A percentile compares a stretch with the other conserved stretches of the same genome.
Evolutionary conservation across 1,140 invertebrate species (phyloP).

Genomic region (Camponotus pennsylvanicus): DNA sequence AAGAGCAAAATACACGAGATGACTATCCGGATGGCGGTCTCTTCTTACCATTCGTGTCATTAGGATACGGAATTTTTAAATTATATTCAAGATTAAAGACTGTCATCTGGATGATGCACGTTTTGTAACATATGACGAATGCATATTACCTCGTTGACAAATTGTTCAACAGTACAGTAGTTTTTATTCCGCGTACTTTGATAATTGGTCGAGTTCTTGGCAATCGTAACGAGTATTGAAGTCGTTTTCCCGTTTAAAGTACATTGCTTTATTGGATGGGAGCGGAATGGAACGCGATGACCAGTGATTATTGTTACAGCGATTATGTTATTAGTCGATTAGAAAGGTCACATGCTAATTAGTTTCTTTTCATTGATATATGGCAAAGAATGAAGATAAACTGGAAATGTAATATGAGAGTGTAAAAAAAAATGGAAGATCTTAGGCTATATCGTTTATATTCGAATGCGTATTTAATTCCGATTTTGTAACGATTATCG

Average conservation of each 20-base stretch:
- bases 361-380: slow-evolving; percentile 53
- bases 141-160: slow-evolving; percentile 56
- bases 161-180: slow-evolving; percentile 59
- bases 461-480: slow-evolving; percentile 81
- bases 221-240: slow-evolving; percentile 25
- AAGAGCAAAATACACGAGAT: neutral
- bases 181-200: slow-evolving; percentile 70
- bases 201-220: slow-evolving; percentile 63
- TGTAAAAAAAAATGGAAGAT: slow-evolving; percentile 68
- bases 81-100: slow-evolving; percentile 37
- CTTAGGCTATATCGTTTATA: slow-evolving; percentile 79
- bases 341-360: slow-evolving; percentile 2
- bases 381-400: slow-evolving; percentile 72
- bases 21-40: slow-evolving; percentile 11
- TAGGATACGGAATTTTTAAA: slow-evolving; percentile 43
- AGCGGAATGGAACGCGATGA: neutral
- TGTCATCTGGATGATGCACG: slow-evolving; percentile 42
- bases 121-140: slow-evolving; percentile 53
- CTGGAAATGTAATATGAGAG: slow-evolving; percentile 71
- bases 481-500: slow-evolving; percentile 71
- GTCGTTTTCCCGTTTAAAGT: slow-evolving; percentile 42
- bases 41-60: slow-evolving; percentile 34
- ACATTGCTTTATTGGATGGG: slow-evolving; percentile 14
- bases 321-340: slow-evolving; percentile 31
- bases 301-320: slow-evolving; percentile 33